Conservation (phyloP, 2,888 invertebrate genomes). For the Hartigia nigra region DNA sequence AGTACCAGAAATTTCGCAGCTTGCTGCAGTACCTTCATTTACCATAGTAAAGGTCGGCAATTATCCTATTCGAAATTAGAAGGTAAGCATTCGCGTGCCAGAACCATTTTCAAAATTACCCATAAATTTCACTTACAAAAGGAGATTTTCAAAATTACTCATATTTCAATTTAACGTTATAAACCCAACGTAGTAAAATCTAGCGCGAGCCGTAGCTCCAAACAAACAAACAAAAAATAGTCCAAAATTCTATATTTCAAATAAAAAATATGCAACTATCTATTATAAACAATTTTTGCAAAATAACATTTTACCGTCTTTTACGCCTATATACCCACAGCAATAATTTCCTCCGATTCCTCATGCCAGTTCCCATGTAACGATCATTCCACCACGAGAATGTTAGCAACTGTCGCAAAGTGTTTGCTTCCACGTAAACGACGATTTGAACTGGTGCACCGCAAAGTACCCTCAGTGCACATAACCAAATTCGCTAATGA, state of each 20-base stretch:
- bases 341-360: background rate
- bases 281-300: background rate
- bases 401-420: background rate
- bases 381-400: background rate
- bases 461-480: background rate
- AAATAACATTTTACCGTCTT: background rate
- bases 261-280: background rate
- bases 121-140: background rate
- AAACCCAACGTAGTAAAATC: background rate
- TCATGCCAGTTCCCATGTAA: background rate
- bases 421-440: background rate
- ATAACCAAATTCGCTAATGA: background rate
- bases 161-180: background rate
- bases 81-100: background rate
- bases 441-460: background rate
- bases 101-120: background rate
- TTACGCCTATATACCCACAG: background rate
- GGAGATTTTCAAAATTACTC: background rate
- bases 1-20: background rate
- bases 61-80: background rate
- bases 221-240: no score
- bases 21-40: background rate
- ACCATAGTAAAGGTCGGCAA: background rate
- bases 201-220: no score
- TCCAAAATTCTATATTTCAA: background rate